Evolutionary conservation across 2,797 vertebrate species (phyloP), one percentile per base, ranked within the genome.

Genomic region (Eulemur coronatus): DNA sequence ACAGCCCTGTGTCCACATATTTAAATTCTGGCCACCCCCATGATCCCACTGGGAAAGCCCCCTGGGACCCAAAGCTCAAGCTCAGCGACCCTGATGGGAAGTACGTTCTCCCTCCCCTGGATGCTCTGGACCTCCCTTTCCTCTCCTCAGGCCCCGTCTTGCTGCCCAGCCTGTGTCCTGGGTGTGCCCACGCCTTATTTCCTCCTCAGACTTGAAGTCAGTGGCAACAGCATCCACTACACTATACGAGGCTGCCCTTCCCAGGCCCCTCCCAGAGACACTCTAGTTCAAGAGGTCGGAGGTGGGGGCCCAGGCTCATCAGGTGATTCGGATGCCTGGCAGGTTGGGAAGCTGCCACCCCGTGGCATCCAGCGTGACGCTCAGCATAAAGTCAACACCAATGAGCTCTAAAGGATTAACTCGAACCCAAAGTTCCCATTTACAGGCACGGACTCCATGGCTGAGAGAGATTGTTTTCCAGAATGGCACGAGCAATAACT

Each of bases 291-390:
- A 69, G 38, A 79, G 11, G 18, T 43, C 30, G 73, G 81, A 65
- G 5, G 33, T 15, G 2, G 59, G 63, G 50, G n/a, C 15, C 46
- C 30, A 11, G 30, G 24, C 15, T 50, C 0, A 6, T 20, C 8
- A 11, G 26, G 55, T 12, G 18, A 9, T 15, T 52, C 1, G 3
- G 50, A 33, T 35, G 73, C 38, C 70, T 41, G 18, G 11, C 2
- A 3, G 10, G 46, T 26, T 13, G 30, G 13, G 20, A n/a, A 9
- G n/a, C 50, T 17, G 1, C 10, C 0, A 4, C 22, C 48, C n/a
- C 2, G 7, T n/a, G 38, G n/a, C 59, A n/a, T 9, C 18, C 12
- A 2, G 35, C 0, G 0, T 4, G 24, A 30, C 38, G 5, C 28
- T 43, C 5, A 1, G 30, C 4, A 22, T 1, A 1, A 28, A 75